Base-by-base conservation (phyloP, 2,888 invertebrate genomes). In the Harpagoxenus sublaevis region DNA sequence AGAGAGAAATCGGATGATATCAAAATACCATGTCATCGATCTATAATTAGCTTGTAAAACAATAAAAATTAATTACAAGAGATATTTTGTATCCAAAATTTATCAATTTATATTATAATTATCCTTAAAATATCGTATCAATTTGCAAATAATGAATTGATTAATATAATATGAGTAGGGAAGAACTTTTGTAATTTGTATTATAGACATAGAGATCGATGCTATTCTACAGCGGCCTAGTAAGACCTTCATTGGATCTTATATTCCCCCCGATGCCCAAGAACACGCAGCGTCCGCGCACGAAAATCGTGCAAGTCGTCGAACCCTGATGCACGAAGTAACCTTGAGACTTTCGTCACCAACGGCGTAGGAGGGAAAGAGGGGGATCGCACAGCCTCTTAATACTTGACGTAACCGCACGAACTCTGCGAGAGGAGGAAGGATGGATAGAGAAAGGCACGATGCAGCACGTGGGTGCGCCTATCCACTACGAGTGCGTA, bases 261-360 rank as follows among this genome's bases (percentile, higher is more conserved):
- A 28, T 28, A 66, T 68, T 78, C 83, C 35, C 35, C 8, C 57
- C 57, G 62, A 28, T 18, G 63, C 6, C 12, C 42, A 35, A 83
- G 48, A 57, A 39, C 31, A 53, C 53, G 18, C 71, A n/a, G 53
- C 12, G 9, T 31, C 39, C 70, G 77, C 71, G 42, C 66, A 88
- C 77, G 86, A 89, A 89, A 91, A 91, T 86, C 78, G 75, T 71
- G 83, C 86, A 86, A 91, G 91, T 91, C 91, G 87, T 89, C 91
- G 90, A 86, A 90, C 90, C 62, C 82, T 73, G 84, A 60, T 81
- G 84, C 86, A 85, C 86, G 89, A 65, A 42, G 85, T 86, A 92
- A 87, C 92, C 92, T 92, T 91, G 92, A 89, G 88, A 88, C 87
- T 90, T 92, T 92, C 91, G 90, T 92, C 90, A 89, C 90, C 84